A percentile compares a stretch with the other conserved stretches of the same genome.
Evolutionary conservation across 2,888 invertebrate genomes (phyloP).

Genomic region (Carabus problematicus): DNA sequence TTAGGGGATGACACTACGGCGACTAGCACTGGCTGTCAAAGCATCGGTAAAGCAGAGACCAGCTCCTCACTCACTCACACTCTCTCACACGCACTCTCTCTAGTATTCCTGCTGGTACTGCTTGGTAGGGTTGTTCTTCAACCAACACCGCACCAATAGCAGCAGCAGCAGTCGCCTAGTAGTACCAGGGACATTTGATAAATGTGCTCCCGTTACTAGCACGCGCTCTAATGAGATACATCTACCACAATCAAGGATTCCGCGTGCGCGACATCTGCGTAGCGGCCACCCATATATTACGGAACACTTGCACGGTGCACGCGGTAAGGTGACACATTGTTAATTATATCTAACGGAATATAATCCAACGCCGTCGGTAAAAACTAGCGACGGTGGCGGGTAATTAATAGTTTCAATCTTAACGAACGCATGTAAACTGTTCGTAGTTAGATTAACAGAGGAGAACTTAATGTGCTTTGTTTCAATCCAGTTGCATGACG

Average conservation of each 20-base stretch:
- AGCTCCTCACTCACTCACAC: neutral
- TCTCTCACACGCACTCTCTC: neutral
- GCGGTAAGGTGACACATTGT: slow-evolving; percentile 3
- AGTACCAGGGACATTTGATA: slow-evolving; percentile 20
- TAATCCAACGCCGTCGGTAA: no score
- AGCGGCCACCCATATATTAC: slow-evolving; percentile 4
- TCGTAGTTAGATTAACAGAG: no score
- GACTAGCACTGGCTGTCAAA: slow-evolving; percentile 6
- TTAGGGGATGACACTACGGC: slow-evolving; percentile 12
- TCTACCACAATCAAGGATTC: slow-evolving; percentile 29
- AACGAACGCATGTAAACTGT: no score
- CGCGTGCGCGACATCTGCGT: slow-evolving; percentile 16
- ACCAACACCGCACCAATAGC: neutral
- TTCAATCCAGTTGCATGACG: no score
- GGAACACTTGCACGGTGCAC: slow-evolving; percentile 1
- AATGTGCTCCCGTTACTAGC: slow-evolving; percentile 24
- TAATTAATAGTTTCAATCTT: no score
- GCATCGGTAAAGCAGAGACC: slow-evolving; percentile 8
- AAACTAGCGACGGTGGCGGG: no score
- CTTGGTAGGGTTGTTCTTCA: neutral
- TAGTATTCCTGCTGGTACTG: no score
- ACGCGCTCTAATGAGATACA: slow-evolving; percentile 26
- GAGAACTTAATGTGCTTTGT: no score
- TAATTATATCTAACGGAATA: slow-evolving; percentile 1
- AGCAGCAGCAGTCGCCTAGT: neutral